phyloP scores from a whole-genome alignment of 2,888 invertebrate genomes.

The Spodoptera picta region DNA sequence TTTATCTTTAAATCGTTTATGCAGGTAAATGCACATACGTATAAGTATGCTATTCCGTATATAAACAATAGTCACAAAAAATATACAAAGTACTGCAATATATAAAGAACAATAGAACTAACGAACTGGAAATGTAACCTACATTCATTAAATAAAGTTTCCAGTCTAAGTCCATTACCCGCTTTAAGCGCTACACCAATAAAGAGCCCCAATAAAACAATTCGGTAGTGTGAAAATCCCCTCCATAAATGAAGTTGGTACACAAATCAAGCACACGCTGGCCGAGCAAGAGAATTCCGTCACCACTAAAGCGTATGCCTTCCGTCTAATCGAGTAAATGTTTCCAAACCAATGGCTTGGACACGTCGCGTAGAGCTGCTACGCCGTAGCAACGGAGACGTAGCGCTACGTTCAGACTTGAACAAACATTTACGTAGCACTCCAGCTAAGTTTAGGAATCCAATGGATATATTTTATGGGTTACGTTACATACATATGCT shows the following conservation, averaged over 20 bases:
- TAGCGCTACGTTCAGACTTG: conserved; percentile 65
- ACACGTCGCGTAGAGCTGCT: conserved; percentile 77
- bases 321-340: conserved; percentile 84
- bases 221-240: conserved; percentile 48
- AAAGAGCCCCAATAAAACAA: conserved; percentile 48
- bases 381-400: conserved; percentile 69
- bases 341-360: conserved; percentile 79
- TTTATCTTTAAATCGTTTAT: no score
- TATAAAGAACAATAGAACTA: no score
- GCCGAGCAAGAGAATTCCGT: conserved; percentile 71
- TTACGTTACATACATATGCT: conserved; percentile 40
- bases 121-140: not conserved
- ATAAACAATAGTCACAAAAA: no score
- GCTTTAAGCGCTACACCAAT: conserved; percentile 36
- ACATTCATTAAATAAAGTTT: conserved; percentile 21
- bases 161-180: conserved; percentile 28
- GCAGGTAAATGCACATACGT: no score
- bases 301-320: conserved; percentile 82
- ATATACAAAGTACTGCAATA: no score
- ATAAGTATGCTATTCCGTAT: no score
- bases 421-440: conserved; percentile 75
- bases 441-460: conserved; percentile 59
- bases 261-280: conserved; percentile 65
- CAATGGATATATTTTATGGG: conserved; percentile 57
- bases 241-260: conserved; percentile 58